phyloP scores from a whole-genome alignment of 37 sponge, comb jelly and placozoan genomes.

The Lycopodina hypogea region DNA sequence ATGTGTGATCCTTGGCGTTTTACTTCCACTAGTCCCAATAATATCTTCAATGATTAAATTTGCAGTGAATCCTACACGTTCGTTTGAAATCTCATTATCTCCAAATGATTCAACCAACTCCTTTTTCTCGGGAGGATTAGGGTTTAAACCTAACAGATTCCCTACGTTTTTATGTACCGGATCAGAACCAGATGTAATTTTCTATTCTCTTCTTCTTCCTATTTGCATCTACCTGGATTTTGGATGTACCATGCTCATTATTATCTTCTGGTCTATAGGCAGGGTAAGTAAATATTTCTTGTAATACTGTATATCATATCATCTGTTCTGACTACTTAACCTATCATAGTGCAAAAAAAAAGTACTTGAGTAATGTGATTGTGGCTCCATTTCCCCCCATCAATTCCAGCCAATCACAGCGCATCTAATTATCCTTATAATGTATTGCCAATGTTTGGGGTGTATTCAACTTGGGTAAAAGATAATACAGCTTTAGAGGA shows the following conservation, averaged over 20 bases:
- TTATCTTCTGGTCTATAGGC: conserved; percentile 16
- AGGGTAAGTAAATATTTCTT: too few species aligned
- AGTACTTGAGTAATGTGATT: too few species aligned
- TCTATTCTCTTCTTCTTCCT: conserved; percentile 20
- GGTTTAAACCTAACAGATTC: neutral
- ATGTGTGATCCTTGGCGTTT: conserved; percentile 5
- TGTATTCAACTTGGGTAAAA: too few species aligned
- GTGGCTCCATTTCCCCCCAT: too few species aligned
- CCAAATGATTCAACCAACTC: too few species aligned
- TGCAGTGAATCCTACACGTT: neutral
- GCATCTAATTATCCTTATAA: too few species aligned
- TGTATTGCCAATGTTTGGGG: too few species aligned
- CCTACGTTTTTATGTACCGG: conserved; percentile 2
- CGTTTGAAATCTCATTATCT: neutral
- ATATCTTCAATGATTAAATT: neutral
- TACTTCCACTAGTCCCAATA: conserved; percentile 22
- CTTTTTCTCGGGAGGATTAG: neutral
- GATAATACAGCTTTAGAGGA: too few species aligned
- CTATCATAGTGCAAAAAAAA: too few species aligned
- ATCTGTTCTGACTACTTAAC: too few species aligned
- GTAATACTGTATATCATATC: too few species aligned
- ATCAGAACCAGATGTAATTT: neutral
- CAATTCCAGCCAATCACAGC: too few species aligned
- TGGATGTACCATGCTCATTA: conserved; percentile 20
- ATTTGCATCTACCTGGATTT: neutral